Conservation (phyloP, 2,113 vertebrate genomes). For the Xerus inauris region DNA sequence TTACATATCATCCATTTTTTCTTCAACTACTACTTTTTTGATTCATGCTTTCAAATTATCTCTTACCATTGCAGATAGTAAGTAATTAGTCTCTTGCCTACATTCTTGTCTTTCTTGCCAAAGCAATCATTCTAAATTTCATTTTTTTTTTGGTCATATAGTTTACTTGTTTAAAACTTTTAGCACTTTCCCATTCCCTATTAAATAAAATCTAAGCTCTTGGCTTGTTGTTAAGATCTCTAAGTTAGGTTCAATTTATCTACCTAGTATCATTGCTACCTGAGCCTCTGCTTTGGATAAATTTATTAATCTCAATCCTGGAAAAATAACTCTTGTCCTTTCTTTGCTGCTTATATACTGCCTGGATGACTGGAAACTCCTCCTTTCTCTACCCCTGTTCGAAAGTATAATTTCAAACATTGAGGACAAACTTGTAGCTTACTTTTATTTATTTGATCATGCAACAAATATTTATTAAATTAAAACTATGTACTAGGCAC, state of each 20-base stretch:
- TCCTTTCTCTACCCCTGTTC: neutral
- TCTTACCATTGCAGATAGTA: neutral
- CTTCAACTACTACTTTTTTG: neutral
- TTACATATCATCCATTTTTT: neutral
- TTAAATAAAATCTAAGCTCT: neutral
- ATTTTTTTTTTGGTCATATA: neutral
- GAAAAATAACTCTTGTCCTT: neutral
- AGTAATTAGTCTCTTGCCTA: neutral
- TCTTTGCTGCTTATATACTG: neutral
- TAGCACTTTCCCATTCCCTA: neutral
- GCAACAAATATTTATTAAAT: neutral
- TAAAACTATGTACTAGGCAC: neutral
- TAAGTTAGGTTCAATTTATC: constrained; percentile 8
- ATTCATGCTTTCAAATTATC: neutral
- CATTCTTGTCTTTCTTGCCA: neutral
- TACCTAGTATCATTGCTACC: neutral
- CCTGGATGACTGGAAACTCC: neutral
- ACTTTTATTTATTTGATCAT: neutral
- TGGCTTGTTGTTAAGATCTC: neutral
- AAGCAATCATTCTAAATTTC: neutral
- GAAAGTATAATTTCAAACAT: neutral
- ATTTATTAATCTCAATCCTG: neutral
- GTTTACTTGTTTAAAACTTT: neutral
- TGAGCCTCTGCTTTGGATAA: neutral
- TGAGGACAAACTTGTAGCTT: neutral